Conservation (phyloP, 1,140 invertebrate genomes). For the Dreissena polymorpha region DNA sequence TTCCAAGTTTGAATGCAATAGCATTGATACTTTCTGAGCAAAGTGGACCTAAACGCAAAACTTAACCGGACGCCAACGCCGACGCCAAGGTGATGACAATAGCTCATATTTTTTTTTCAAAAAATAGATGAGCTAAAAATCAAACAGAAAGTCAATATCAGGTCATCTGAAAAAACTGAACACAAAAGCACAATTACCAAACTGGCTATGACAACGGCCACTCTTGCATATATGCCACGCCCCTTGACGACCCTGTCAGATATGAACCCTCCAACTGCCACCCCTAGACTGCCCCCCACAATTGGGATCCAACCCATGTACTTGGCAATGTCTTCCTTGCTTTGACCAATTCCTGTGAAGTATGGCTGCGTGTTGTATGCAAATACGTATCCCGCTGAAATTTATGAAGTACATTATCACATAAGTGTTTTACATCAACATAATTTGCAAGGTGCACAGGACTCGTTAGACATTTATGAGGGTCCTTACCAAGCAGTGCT, state of each 20-base stretch:
- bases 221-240: conserved; percentile 91
- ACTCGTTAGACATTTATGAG: too few relatives aligned
- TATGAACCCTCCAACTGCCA: conserved; percentile 91
- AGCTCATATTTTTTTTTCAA: too few relatives aligned
- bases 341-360: conserved; percentile 77
- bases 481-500: too few relatives aligned
- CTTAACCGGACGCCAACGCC: too few relatives aligned
- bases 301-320: conserved; percentile 81
- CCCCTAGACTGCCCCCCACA: conserved; percentile 90
- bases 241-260: conserved; percentile 94
- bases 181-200: conserved; percentile 77
- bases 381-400: conserved; percentile 79
- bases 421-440: not conserved
- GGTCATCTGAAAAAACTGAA: too few relatives aligned
- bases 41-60: too few relatives aligned
- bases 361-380: conserved; percentile 80
- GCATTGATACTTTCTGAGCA: too few relatives aligned
- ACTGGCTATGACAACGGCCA: conserved; percentile 90
- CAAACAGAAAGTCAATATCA: too few relatives aligned
- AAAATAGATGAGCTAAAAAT: too few relatives aligned
- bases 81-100: too few relatives aligned
- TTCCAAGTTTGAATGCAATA: too few relatives aligned
- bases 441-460: not conserved
- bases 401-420: not conserved
- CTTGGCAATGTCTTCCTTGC: conserved; percentile 79